Evolutionary conservation across 2,888 invertebrate species (phyloP).

Genomic region (Rhaphigaster nebulosa): DNA sequence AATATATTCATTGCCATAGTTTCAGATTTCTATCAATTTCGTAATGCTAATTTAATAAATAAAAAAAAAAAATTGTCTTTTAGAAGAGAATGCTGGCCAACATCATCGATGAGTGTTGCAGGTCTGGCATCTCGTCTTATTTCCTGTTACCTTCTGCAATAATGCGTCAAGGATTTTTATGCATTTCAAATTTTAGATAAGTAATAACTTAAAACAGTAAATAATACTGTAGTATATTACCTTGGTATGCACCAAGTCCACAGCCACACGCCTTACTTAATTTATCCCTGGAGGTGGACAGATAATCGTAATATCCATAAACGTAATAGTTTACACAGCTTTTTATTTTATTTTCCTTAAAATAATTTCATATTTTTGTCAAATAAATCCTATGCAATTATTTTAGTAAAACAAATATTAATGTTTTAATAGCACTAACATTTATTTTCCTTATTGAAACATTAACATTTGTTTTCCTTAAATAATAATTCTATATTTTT

Average conservation of each 20-base stretch:
- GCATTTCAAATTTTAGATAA: background rate
- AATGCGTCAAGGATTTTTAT: background rate
- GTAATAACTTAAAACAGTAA: background rate
- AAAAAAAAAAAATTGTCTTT: background rate
- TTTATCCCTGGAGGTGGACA: background rate
- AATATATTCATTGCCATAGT: background rate
- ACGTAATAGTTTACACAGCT: too few species aligned
- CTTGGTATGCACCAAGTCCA: background rate
- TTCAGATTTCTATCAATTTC: background rate
- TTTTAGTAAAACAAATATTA: too few species aligned
- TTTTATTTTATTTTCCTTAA: too few species aligned
- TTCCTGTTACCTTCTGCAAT: background rate
- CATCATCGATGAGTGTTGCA: slow-evolving; percentile 25
- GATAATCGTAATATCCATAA: too few species aligned
- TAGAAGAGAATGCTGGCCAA: slow-evolving; percentile 9
- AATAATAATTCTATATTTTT: too few species aligned
- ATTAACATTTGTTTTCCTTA: too few species aligned
- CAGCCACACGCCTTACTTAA: background rate
- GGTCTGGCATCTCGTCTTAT: background rate
- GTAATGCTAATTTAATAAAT: background rate
- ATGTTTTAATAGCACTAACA: too few species aligned
- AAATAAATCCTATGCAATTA: too few species aligned
- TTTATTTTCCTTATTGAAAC: too few species aligned
- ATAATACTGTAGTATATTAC: background rate
- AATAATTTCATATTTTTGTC: too few species aligned